phyloP scores from a whole-genome alignment of 2,888 invertebrate species.

The Drosophila histrio region DNA sequence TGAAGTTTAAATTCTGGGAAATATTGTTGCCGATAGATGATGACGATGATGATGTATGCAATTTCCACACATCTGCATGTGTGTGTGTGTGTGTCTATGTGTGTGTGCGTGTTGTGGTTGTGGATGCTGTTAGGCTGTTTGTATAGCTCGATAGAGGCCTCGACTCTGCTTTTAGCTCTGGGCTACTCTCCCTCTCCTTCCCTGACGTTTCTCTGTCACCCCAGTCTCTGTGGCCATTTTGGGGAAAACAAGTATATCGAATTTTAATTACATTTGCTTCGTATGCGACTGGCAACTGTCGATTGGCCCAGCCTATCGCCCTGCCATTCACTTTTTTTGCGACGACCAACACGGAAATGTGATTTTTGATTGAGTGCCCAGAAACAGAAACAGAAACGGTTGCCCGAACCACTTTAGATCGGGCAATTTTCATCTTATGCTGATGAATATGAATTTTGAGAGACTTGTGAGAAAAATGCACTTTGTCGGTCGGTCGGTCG shows the following conservation, averaged over 20 bases:
- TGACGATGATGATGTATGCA: conserved; percentile 62
- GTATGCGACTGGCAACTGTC: conserved; percentile 37
- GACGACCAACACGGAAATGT: conserved; percentile 64
- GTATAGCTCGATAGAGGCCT: conserved; percentile 44
- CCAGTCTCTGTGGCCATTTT: conserved; percentile 65
- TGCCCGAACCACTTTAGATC: conserved; percentile 13
- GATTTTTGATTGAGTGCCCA: conserved; percentile 78
- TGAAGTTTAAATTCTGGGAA: conserved; percentile 74
- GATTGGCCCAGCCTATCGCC: conserved; percentile 3
- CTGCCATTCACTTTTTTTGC: conserved; percentile 37
- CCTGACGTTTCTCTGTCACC: conserved; percentile 32
- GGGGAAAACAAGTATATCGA: conserved; percentile 80
- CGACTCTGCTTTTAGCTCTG: conserved; percentile 21
- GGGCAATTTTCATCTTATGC: conserved; percentile 39
- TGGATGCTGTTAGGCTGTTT: conserved; percentile 48
- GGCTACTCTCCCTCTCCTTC: conserved; percentile 3
- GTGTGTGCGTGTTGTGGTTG: conserved; percentile 25
- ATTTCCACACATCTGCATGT: conserved; percentile 33
- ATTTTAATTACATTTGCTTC: conserved; percentile 80
- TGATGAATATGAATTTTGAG: conserved; percentile 23
- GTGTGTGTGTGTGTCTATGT: conserved; percentile 10
- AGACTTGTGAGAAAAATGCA: conserved; percentile 21
- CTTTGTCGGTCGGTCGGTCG: conserved; percentile 5
- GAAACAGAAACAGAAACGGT: conserved; percentile 21
- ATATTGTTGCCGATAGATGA: conserved; percentile 54